phyloP scores from a whole-genome alignment of 2,888 invertebrate species.

The Sylvicola fuscatus region DNA sequence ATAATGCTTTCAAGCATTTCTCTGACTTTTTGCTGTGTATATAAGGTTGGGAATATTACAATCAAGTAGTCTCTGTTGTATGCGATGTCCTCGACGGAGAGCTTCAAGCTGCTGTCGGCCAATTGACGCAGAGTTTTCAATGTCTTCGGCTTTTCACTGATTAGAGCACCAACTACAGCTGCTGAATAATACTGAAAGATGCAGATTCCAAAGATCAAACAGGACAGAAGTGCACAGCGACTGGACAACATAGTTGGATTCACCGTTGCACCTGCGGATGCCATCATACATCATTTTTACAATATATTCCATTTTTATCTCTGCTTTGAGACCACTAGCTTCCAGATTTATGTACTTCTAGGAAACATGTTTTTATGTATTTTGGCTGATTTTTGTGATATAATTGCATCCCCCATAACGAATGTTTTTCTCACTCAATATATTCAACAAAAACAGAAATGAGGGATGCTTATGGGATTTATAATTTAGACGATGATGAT shows the following conservation, averaged over 20 bases:
- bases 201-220: constrained; percentile 34
- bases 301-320: background rate
- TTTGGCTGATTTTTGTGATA: too few species aligned
- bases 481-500: too few species aligned
- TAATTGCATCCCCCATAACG: too few species aligned
- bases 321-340: too few species aligned
- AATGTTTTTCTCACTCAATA: too few species aligned
- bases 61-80: constrained; percentile 42
- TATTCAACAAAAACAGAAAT: too few species aligned
- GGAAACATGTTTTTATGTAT: too few species aligned
- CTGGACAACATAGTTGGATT: constrained; percentile 27
- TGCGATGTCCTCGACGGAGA: constrained; percentile 39
- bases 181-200: constrained; percentile 51
- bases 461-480: too few species aligned
- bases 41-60: too few species aligned
- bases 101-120: constrained; percentile 32
- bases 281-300: background rate
- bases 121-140: constrained; percentile 37
- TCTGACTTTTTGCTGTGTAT: too few species aligned
- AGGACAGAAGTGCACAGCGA: constrained; percentile 30
- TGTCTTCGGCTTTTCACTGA: constrained; percentile 37
- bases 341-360: too few species aligned
- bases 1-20: too few species aligned
- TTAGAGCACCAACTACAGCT: constrained; percentile 40
- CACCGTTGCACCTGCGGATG: constrained; percentile 24